Percentiles rank a stretch among this genome's conserved stretches.
These are phyloP conservation scores for Pemphredon lugubris DNA, from an alignment of 2,888 invertebrate genomes.

Conservation along the genomic window DNA sequence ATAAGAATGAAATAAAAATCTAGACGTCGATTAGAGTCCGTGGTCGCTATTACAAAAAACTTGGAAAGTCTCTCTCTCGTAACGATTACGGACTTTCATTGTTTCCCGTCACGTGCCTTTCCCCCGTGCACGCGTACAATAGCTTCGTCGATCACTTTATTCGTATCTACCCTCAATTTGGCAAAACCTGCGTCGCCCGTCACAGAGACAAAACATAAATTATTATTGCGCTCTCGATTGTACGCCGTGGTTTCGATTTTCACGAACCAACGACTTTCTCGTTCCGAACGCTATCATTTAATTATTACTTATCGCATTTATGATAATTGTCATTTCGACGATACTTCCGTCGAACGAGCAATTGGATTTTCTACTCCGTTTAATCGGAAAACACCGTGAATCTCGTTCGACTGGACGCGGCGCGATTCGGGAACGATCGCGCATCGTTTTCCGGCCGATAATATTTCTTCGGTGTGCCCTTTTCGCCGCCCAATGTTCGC, in stretches of 20 bases:
- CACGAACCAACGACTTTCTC: constrained; percentile 43
- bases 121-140: constrained; percentile 32
- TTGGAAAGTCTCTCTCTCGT: constrained; percentile 21
- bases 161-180: constrained; percentile 46
- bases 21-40: constrained; percentile 4
- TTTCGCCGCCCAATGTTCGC: background rate
- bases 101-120: constrained; percentile 33
- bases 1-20: background rate
- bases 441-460: background rate
- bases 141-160: constrained; percentile 37
- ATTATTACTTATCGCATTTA: constrained; percentile 45
- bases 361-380: constrained; percentile 13
- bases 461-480: background rate
- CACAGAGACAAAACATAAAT: constrained; percentile 54
- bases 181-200: constrained; percentile 37
- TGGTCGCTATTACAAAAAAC: constrained; percentile 8
- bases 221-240: constrained; percentile 55
- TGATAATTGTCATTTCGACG: constrained; percentile 36
- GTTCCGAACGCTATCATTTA: constrained; percentile 49
- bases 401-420: background rate
- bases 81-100: constrained; percentile 28
- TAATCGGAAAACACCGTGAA: background rate
- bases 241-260: constrained; percentile 46
- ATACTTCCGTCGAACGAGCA: constrained; percentile 30
- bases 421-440: too few species aligned